These are phyloP conservation scores for Semotilus atromaculatus DNA, from an alignment of 2,797 vertebrate species.

Conservation along the genomic window DNA sequence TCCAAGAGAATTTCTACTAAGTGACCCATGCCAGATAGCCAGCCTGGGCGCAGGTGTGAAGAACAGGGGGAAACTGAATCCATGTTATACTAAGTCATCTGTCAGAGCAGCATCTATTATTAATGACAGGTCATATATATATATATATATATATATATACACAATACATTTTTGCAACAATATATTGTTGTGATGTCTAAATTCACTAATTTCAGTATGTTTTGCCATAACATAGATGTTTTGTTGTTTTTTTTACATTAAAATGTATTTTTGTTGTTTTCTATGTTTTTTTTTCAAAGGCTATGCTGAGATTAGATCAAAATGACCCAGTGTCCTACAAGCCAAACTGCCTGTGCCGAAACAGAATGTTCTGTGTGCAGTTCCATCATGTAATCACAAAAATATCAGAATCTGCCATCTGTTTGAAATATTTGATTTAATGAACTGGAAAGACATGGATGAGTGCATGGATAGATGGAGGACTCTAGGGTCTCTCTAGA, in stretches of 20 bases:
- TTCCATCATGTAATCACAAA: slow-evolving; percentile 9
- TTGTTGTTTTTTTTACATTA: too few relatives aligned
- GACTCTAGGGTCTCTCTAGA: neutral
- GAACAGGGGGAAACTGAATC: slow-evolving; percentile 38
- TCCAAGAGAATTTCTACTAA: slow-evolving; percentile 38
- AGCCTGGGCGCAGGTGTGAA: slow-evolving; percentile 47
- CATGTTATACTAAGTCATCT: slow-evolving; percentile 22
- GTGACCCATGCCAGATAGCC: slow-evolving; percentile 43
- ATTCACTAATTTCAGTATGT: neutral
- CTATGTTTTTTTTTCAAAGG: neutral
- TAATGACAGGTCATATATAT: neutral
- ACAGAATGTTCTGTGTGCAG: neutral
- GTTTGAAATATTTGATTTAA: slow-evolving; percentile 41
- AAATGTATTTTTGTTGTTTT: too few relatives aligned
- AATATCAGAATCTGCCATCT: slow-evolving; percentile 21
- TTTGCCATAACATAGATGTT: neutral
- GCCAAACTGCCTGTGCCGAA: neutral
- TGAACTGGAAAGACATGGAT: slow-evolving; percentile 23
- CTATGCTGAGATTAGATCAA: neutral
- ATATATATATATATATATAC: neutral
- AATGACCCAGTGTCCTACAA: neutral
- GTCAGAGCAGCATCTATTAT: slow-evolving; percentile 11
- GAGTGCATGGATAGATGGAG: slow-evolving; percentile 13
- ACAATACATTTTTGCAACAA: neutral
- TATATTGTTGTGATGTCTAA: neutral